Evolutionary conservation across 2,113 vertebrate species (phyloP).

Genomic region (Mirza zaza): DNA sequence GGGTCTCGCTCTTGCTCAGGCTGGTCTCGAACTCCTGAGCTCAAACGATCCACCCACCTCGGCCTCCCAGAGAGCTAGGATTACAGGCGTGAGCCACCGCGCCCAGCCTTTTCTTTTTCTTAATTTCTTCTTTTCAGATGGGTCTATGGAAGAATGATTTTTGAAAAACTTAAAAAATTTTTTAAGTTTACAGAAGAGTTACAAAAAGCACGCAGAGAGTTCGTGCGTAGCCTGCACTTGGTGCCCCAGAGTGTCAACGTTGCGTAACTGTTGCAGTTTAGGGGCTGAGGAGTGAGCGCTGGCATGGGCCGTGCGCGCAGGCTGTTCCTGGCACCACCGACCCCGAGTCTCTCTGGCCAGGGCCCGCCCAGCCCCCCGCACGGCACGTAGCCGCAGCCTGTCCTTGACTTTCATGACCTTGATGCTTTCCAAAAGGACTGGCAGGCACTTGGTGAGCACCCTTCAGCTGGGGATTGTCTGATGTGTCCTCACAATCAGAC

Average conservation of each 20-base stretch:
- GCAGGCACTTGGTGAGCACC: background rate
- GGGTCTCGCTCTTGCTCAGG: too few species aligned
- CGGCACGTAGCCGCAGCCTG: rapidly evolving
- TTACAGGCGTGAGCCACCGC: too few species aligned
- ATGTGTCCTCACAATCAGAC: background rate
- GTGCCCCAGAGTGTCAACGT: background rate
- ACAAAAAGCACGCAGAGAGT: background rate
- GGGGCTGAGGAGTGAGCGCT: too few species aligned
- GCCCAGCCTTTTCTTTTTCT: background rate
- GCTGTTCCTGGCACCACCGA: too few species aligned
- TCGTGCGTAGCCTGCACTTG: background rate
- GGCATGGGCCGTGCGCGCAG: too few species aligned
- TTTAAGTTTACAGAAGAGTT: background rate
- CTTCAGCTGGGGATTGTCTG: background rate
- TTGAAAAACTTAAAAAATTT: background rate
- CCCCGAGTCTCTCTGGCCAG: background rate
- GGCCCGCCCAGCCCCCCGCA: background rate
- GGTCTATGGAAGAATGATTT: background rate
- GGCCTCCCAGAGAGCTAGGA: too few species aligned
- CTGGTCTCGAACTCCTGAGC: too few species aligned
- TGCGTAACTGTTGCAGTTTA: background rate
- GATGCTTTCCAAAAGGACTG: background rate
- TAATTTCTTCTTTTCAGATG: background rate
- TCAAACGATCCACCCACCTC: too few species aligned
- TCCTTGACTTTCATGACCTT: background rate